Base-by-base conservation (phyloP, 1,140 invertebrate species). In the Calliopsis andreniformis region DNA sequence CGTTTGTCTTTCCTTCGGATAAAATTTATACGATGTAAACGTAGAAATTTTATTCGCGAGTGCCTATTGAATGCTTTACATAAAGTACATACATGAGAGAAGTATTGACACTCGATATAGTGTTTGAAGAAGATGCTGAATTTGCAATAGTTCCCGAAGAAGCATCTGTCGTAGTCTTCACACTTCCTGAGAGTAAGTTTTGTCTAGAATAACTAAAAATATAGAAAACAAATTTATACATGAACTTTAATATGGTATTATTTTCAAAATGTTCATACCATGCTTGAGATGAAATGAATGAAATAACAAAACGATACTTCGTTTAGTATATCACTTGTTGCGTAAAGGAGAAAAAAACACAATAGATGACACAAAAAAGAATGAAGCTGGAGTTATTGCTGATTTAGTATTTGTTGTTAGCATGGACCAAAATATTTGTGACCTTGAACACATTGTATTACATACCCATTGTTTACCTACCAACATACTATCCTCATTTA, bases 181-280 rank as follows among this genome's bases (percentile, higher is more conserved):
- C 92, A 82, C 91, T 93, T 64, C 94, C 94, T n/a, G 96, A 97
- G 3, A 97, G 93, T 39, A 97, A 93, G 91, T 97, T 97, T 92
- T 97, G 96, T 61, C 96, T 94, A 12, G 96, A 97, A 89, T 97
- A 96, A 88, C 96, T 97, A 92, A 20, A 93, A 93, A 88, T 59
- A 35, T 23, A 56, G 32, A 53, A 61, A 62, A 76, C 25, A 14
- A 20, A 53, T 7, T 42, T 20, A 59, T 47, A 28, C 23, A 68
- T 32, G 2, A 66, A 20, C 66, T 45, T 10, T 18, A 32, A 49
- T 12, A 8, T 39, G 49, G 1, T 45, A 30, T n/a, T 35, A 47
- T 42, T 42, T 67, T 64, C 28, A 47, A 63, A 18, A 25, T 70
- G 25, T 56, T 59, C 61, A 59, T 59, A 66, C 69, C 70, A 78